Base-by-base conservation (phyloP, 2,797 vertebrate genomes). In the Okamejei kenojei region DNA sequence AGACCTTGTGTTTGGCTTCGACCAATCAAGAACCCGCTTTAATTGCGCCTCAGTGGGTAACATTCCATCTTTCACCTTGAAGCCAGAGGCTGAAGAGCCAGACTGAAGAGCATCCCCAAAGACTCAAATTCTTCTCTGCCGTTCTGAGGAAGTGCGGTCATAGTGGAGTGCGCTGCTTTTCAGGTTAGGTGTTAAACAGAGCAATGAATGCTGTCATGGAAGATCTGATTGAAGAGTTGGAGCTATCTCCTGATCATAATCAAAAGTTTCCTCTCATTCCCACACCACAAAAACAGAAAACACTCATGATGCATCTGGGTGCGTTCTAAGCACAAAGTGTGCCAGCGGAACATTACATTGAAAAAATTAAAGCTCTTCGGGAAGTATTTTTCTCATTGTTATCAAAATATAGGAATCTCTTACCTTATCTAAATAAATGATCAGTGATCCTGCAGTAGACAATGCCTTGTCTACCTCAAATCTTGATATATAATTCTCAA, bases 361-460 rank as follows among this genome's bases (percentile, higher is more conserved):
- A 23, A 84, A 61, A 58, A 81, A 26, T 54, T 78, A 78, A 32
- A 78, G 76, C 29, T 13, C 29, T 32, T 78, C 15, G 2, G 8
- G 77, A 78, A 3, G 23, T 74, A 15, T 32, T 32, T 45, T 13
- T 54, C 23, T 82, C 38, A 54, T 23, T 38, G 58, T 26, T 54
- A 8, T 54, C 45, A 26, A 32, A 91, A 73, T 15, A 29, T 54
- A 45, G 21, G 10, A 26, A 2, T 65, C 11, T 91, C 90, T 91
- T 74, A 91, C 90, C 23, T 19, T 38, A 91, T 91, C 32, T 68
- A 91, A 54, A 91, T 91, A 91, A 91, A 91, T 29, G 26, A 91
- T 91, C 35, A 91, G 23, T 13, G 90, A 91, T 73, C 90, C 71
- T 91, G 11, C 23, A 35, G 10, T 13, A 38, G 90, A 91, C 54